A percentile compares a stretch with the other conserved stretches of the same genome.
These are phyloP conservation scores for Triplophysa yarkandensis DNA, from an alignment of 2,797 vertebrate genomes.

Conservation along the genomic window DNA sequence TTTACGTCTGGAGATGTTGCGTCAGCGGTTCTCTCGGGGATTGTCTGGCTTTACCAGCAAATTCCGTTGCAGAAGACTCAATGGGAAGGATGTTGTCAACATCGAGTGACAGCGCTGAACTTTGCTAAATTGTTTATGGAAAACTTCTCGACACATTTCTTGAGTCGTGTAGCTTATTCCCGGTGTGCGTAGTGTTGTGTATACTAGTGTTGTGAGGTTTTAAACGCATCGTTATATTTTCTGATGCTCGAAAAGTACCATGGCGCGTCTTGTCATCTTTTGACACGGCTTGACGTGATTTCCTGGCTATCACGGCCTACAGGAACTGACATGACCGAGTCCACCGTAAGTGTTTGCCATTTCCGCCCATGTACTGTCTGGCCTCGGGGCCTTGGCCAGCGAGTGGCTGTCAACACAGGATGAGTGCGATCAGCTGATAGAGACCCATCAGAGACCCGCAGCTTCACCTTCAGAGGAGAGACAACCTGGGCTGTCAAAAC, in stretches of 20 bases:
- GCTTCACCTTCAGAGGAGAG: background rate
- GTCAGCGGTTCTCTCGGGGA: slow-evolving; percentile 28
- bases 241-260: no score
- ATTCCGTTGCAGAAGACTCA: slow-evolving; percentile 34
- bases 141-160: slow-evolving; percentile 20
- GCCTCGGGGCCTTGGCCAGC: slow-evolving; percentile 14
- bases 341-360: slow-evolving; percentile 22
- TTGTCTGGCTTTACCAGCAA: slow-evolving; percentile 34
- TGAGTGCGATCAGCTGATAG: slow-evolving; percentile 37
- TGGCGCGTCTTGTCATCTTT: slow-evolving; percentile 18
- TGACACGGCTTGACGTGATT: slow-evolving; percentile 17
- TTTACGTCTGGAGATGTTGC: slow-evolving; percentile 38
- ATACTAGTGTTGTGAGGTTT: no score
- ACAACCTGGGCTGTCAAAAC: slow-evolving; percentile 3
- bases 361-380: slow-evolving; percentile 32
- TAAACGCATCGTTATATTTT: no score
- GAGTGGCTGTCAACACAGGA: slow-evolving; percentile 36
- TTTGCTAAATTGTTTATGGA: slow-evolving; percentile 22
- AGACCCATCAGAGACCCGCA: background rate
- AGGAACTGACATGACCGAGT: slow-evolving; percentile 16
- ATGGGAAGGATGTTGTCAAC: slow-evolving; percentile 10
- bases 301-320: slow-evolving; percentile 39
- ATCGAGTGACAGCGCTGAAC: background rate
- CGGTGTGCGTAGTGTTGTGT: background rate
- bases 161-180: background rate